Evolutionary conservation across 35 echinoderm and acorn worm species (phyloP).

Genomic region (Lytechinus pictus): DNA sequence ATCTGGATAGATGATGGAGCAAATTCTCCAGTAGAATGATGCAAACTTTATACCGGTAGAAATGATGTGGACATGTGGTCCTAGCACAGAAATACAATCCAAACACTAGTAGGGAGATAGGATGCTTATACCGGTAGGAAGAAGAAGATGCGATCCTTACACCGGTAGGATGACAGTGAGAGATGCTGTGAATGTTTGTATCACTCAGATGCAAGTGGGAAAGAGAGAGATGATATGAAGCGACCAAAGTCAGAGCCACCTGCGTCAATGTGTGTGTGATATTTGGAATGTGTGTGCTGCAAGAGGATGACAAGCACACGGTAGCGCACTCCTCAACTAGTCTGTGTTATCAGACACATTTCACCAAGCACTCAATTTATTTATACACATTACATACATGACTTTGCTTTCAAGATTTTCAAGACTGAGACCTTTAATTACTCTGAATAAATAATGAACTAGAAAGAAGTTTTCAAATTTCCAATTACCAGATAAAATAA

Average conservation of each 20-base stretch:
- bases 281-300: not conserved
- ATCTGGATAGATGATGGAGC: too few relatives aligned
- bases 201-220: not conserved
- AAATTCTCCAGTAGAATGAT: too few relatives aligned
- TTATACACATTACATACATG: too few relatives aligned
- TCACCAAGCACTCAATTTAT: too few relatives aligned
- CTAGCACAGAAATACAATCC: not conserved
- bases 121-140: not conserved
- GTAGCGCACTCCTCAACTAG: not conserved
- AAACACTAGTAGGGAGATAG: not conserved
- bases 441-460: too few relatives aligned
- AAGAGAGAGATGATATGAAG: not conserved
- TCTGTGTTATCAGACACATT: not conserved
- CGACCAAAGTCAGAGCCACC: not conserved
- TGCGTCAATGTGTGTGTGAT: conserved; percentile 2
- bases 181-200: not conserved
- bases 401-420: too few relatives aligned
- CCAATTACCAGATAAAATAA: too few relatives aligned
- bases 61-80: too few relatives aligned
- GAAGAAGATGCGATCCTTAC: not conserved
- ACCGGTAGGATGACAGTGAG: not conserved
- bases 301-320: not conserved
- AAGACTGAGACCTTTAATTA: too few relatives aligned
- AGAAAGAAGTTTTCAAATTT: too few relatives aligned
- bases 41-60: too few relatives aligned